These are phyloP conservation scores for Meghimatium bilineatum DNA, from an alignment of 2,888 invertebrate species.

Conservation along the genomic window DNA sequence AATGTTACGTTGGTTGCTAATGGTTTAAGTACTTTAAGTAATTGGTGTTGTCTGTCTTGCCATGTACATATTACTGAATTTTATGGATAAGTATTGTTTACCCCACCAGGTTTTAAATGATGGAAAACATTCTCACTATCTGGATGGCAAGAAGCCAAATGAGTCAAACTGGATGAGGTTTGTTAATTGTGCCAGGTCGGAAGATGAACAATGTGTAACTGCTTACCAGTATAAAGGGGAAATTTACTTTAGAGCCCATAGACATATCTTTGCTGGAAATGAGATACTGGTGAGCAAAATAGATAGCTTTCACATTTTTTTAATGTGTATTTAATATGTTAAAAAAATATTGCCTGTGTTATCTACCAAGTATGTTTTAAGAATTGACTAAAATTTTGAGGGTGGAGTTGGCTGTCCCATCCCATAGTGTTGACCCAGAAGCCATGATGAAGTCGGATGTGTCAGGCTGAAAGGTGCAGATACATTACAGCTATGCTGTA, in stretches of 20 bases:
- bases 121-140: constrained; percentile 45
- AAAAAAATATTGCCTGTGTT: too few relatives aligned
- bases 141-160: constrained; percentile 47
- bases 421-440: too few relatives aligned
- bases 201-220: constrained; percentile 50
- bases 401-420: too few relatives aligned
- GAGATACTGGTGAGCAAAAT: constrained; percentile 36
- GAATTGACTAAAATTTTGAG: too few relatives aligned
- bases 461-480: too few relatives aligned
- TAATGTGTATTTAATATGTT: too few relatives aligned
- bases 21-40: not conserved
- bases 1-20: not conserved
- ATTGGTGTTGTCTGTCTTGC: not conserved
- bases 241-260: constrained; percentile 49
- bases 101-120: constrained; percentile 38
- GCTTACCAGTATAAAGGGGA: constrained; percentile 50
- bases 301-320: not conserved
- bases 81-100: too few relatives aligned
- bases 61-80: not conserved
- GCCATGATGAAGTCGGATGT: too few relatives aligned
- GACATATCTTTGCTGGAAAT: constrained; percentile 43
- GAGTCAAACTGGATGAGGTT: constrained; percentile 52
- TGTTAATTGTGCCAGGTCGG: constrained; percentile 51
- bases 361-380: too few relatives aligned
- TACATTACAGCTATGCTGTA: too few relatives aligned